Conservation (phyloP, 2,797 vertebrate species). For the Eremophila alpestris region DNA sequence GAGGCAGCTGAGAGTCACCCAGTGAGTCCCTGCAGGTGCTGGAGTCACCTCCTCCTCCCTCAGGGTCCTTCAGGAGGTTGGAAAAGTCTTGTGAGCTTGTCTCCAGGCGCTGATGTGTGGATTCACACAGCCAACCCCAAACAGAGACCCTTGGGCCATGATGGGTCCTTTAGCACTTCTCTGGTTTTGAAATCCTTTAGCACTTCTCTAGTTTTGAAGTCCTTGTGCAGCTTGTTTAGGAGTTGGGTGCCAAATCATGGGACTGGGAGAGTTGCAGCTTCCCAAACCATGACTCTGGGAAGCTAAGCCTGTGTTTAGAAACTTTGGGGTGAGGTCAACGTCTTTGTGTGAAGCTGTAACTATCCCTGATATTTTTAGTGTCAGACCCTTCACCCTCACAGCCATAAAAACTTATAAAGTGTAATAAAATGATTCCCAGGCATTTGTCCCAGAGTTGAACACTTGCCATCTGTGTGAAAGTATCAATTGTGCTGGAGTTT, state of each 20-base stretch:
- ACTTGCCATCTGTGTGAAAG: background rate
- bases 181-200: fast-evolving
- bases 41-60: background rate
- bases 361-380: background rate
- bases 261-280: background rate
- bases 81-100: background rate
- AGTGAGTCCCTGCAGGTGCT: background rate
- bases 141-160: fast-evolving
- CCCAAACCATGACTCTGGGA: background rate
- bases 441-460: background rate
- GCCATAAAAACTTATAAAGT: background rate
- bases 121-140: background rate
- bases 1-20: conserved; percentile 73
- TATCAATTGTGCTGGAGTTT: background rate
- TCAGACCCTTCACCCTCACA: background rate
- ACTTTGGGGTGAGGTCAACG: background rate
- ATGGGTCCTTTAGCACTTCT: fast-evolving
- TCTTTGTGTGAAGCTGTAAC: background rate
- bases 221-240: background rate
- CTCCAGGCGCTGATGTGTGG: background rate
- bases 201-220: background rate
- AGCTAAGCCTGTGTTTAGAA: background rate
- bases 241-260: fast-evolving
- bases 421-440: background rate
- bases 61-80: background rate